phyloP scores from a whole-genome alignment of 2,113 vertebrate species.

The Athene noctua region DNA sequence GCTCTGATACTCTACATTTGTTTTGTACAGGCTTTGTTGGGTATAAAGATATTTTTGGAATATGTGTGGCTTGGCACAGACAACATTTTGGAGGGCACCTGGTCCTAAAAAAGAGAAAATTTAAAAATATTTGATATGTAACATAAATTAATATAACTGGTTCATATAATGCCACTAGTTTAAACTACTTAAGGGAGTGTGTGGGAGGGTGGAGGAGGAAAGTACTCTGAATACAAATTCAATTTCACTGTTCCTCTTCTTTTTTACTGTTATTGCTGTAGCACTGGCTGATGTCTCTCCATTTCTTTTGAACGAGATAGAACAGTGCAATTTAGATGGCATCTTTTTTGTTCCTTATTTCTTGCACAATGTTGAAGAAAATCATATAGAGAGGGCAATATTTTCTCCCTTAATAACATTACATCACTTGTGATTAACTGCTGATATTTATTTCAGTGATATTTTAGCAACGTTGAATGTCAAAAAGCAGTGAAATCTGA shows the following conservation, averaged over 20 bases:
- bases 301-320: not conserved
- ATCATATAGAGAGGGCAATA: not conserved
- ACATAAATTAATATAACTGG: not conserved
- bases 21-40: not conserved
- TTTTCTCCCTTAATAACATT: not conserved
- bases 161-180: not conserved
- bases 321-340: not conserved
- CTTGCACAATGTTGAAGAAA: not conserved
- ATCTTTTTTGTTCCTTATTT: not conserved
- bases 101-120: not conserved
- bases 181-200: not conserved
- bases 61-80: not conserved
- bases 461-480: conserved; percentile 10
- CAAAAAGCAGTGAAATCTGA: conserved; percentile 21
- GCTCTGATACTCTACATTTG: not conserved
- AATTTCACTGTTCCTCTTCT: not conserved
- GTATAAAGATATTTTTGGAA: not conserved
- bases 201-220: not conserved
- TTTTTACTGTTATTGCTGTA: not conserved
- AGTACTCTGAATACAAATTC: not conserved
- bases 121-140: not conserved
- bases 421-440: not conserved
- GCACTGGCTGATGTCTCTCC: not conserved
- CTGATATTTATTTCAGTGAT: conserved; percentile 28
- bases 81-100: not conserved